Conservation (phyloP, 2,888 invertebrate species). For the Drosophila pseudotalamancana region DNA sequence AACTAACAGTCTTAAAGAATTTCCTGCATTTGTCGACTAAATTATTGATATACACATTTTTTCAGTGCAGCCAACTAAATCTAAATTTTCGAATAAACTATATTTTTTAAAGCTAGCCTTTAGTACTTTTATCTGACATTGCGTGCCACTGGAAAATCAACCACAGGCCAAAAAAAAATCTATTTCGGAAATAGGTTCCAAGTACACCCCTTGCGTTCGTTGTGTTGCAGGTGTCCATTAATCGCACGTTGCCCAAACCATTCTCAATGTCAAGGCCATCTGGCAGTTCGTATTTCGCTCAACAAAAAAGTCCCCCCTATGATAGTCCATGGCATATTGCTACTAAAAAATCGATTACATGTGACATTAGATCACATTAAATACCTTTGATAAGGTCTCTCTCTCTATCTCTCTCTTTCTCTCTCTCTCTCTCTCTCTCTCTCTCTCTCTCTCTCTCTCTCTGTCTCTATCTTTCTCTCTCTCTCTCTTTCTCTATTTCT, state of each 20-base stretch:
- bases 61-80: slow-evolving; percentile 14
- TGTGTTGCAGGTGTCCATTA: slow-evolving; percentile 34
- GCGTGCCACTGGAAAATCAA: slow-evolving; percentile 31
- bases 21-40: too few relatives aligned
- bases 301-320: not conserved
- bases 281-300: not conserved
- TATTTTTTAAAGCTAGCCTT: slow-evolving; percentile 17
- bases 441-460: too few relatives aligned
- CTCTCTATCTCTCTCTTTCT: too few relatives aligned
- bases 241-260: slow-evolving; percentile 55
- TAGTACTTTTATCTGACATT: slow-evolving; percentile 22
- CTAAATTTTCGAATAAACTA: not conserved
- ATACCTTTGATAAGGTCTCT: too few relatives aligned
- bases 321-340: slow-evolving; percentile 19
- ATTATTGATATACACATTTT: not conserved
- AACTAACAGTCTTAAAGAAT: too few relatives aligned
- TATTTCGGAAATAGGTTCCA: slow-evolving; percentile 24
- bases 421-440: too few relatives aligned
- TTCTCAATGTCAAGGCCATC: slow-evolving; percentile 65
- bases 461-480: too few relatives aligned
- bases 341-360: slow-evolving; percentile 55
- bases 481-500: too few relatives aligned
- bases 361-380: not conserved
- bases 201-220: not conserved
- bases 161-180: slow-evolving; percentile 9